phyloP scores from a whole-genome alignment of 2,113 vertebrate genomes.

The Corydoras maculifer region DNA sequence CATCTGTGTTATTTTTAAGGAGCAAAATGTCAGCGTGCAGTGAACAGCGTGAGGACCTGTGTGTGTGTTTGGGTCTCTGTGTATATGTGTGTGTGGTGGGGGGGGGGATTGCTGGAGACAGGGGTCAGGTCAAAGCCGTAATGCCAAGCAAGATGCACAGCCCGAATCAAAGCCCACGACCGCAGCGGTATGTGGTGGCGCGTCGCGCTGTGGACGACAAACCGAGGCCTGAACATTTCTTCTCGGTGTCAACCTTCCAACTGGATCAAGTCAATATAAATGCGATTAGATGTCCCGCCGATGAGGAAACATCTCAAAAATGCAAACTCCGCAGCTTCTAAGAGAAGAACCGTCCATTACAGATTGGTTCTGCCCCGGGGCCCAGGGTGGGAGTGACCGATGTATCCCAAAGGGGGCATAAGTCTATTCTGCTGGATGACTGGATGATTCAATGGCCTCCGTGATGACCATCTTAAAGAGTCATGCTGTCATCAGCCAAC shows the following conservation, averaged over 20 bases:
- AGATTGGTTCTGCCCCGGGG: slow-evolving; percentile 58
- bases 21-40: slow-evolving; percentile 61
- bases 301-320: slow-evolving; percentile 56
- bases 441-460: slow-evolving; percentile 55
- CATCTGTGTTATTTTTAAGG: slow-evolving; percentile 69
- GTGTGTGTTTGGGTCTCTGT: slow-evolving; percentile 43
- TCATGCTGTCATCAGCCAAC: slow-evolving; percentile 60
- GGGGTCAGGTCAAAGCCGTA: slow-evolving; percentile 51
- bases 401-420: slow-evolving; percentile 52
- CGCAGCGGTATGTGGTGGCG: too few relatives aligned
- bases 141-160: slow-evolving; percentile 43
- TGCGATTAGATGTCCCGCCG: neutral
- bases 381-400: slow-evolving; percentile 51
- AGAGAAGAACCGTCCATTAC: slow-evolving; percentile 58
- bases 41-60: slow-evolving; percentile 53
- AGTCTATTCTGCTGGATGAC: slow-evolving; percentile 51
- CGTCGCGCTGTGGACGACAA: neutral
- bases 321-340: slow-evolving; percentile 56
- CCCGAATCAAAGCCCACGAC: slow-evolving; percentile 31
- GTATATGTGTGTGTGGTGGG: too few relatives aligned
- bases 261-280: neutral
- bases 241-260: neutral
- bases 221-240: neutral
- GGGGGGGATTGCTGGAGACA: slow-evolving; percentile 6
- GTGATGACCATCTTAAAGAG: slow-evolving; percentile 51